Evolutionary conservation across 2,797 vertebrate species (phyloP).

Genomic region (Cetoscarus ocellatus): DNA sequence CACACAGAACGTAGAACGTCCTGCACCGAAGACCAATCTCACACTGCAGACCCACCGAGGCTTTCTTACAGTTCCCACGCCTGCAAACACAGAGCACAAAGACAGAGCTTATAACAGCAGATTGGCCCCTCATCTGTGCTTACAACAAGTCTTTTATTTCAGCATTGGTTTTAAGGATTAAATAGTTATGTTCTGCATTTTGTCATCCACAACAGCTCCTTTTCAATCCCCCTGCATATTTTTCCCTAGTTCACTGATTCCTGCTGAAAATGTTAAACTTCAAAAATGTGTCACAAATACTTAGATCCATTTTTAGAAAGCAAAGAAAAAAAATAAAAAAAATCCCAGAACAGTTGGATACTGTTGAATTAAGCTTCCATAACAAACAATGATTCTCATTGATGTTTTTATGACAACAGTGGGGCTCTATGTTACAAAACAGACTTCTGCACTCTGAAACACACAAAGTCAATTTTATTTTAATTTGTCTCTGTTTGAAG

Average conservation of each 20-base stretch:
- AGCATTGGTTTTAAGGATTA: neutral
- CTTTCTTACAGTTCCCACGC: conserved; percentile 98
- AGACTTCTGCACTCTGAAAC: neutral
- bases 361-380: neutral
- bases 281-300: neutral
- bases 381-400: neutral
- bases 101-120: neutral
- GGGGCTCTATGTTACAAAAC: neutral
- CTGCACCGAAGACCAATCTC: conserved; percentile 96
- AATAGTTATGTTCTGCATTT: neutral
- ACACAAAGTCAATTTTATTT: too few species aligned
- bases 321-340: too few species aligned
- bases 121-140: neutral
- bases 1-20: conserved; percentile 95
- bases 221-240: neutral
- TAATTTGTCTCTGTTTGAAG: neutral
- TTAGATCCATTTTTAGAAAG: neutral
- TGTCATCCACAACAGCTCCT: neutral
- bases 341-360: neutral
- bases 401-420: neutral
- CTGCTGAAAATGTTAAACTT: neutral
- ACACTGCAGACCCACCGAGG: conserved; percentile 92
- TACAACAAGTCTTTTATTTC: neutral
- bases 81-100: conserved; percentile 67
- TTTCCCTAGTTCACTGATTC: neutral